Conservation (phyloP, 30 jellyfish, hydroid and myxozoan genomes). For the Turritopsis dohrnii region DNA sequence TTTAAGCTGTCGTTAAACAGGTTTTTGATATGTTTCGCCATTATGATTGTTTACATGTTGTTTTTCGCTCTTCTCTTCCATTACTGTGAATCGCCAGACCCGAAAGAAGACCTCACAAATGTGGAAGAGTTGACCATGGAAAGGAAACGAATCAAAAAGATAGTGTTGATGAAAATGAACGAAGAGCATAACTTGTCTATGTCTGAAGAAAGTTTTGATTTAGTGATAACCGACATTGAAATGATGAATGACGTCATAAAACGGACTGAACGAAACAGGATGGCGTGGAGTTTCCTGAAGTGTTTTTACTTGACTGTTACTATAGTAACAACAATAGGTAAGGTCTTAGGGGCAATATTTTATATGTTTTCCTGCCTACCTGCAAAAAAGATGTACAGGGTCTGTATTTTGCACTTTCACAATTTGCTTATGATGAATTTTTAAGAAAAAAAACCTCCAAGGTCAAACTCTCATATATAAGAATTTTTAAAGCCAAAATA, state of each 20-base stretch:
- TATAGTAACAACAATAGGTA: constrained; percentile 3
- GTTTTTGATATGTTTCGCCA: background rate
- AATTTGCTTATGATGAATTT: no score
- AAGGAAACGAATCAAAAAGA: background rate
- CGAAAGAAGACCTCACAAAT: background rate
- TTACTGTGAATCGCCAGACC: constrained; percentile 10
- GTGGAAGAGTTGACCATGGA: background rate
- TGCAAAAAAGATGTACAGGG: no score
- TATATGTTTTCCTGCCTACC: no score
- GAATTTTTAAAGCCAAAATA: no score
- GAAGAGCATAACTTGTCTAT: background rate
- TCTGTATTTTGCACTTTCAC: no score
- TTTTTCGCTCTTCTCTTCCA: constrained; percentile 7
- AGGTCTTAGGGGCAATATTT: no score
- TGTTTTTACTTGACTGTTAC: background rate
- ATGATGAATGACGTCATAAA: background rate
- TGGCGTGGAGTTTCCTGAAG: constrained; percentile 10
- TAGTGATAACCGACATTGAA: background rate
- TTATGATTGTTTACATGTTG: background rate
- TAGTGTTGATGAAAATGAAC: background rate
- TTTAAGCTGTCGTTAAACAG: background rate
- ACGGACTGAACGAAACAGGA: background rate
- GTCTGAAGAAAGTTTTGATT: background rate
- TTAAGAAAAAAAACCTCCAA: no score
- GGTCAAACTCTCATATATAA: no score